Evolutionary conservation across 2,113 vertebrate genomes (phyloP).

Genomic region (Narcine bancroftii): DNA sequence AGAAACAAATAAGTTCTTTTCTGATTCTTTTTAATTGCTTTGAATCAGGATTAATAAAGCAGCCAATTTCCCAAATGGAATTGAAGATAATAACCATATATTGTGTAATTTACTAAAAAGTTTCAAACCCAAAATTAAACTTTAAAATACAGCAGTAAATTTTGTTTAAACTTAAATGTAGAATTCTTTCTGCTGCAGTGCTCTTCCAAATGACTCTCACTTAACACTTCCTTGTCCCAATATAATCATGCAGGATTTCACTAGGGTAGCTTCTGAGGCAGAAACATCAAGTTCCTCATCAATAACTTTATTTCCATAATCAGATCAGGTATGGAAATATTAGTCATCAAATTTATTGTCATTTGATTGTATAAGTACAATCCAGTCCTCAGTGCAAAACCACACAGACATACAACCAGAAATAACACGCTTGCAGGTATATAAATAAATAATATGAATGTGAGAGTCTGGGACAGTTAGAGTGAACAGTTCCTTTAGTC

Average conservation of each 20-base stretch:
- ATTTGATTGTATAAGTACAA: too few species aligned
- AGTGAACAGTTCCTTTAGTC: too few species aligned
- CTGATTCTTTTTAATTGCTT: slow-evolving; percentile 16
- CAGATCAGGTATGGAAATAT: too few species aligned
- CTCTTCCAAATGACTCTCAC: not conserved
- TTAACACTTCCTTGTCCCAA: not conserved
- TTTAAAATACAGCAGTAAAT: not conserved
- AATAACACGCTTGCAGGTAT: too few species aligned
- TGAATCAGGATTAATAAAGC: slow-evolving; percentile 2
- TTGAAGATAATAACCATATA: not conserved
- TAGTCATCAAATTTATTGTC: too few species aligned
- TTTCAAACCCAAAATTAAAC: not conserved
- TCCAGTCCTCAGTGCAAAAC: too few species aligned
- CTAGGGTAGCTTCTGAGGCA: too few species aligned
- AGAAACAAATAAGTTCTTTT: not conserved
- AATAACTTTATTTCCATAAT: too few species aligned
- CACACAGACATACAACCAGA: too few species aligned
- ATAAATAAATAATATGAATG: too few species aligned
- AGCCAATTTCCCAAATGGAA: not conserved
- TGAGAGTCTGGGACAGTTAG: too few species aligned
- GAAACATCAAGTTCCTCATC: too few species aligned
- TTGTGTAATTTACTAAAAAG: not conserved
- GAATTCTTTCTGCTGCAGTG: not conserved
- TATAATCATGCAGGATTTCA: not conserved
- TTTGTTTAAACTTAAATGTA: not conserved